A percentile compares a stretch with the other conserved stretches of the same genome.
Conservation (phyloP, 2,797 vertebrate species). For the Fringilla coelebs region DNA sequence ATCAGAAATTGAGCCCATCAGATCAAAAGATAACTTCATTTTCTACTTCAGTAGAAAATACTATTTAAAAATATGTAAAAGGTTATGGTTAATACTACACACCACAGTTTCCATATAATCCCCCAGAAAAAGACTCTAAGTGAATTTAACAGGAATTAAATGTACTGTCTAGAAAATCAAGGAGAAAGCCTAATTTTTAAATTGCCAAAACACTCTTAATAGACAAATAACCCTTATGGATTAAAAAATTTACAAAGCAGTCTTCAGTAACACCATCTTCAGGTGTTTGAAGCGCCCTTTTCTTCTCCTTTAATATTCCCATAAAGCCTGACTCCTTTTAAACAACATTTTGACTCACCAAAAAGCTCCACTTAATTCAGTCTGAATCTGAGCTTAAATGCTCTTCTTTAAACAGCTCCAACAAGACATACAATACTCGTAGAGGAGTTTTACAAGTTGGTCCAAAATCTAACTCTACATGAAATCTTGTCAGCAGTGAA, state of each 20-base stretch:
- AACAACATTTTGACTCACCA: not conserved
- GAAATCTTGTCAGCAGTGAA: not conserved
- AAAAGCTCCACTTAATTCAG: not conserved
- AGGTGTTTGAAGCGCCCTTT: not conserved
- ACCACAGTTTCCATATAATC: not conserved
- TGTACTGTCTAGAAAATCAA: not conserved
- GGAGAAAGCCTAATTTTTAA: not conserved
- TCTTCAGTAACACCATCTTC: not conserved
- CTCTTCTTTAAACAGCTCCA: not conserved
- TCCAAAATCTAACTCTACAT: not conserved
- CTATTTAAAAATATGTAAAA: not conserved
- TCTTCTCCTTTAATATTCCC: not conserved
- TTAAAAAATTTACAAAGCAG: not conserved
- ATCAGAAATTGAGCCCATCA: not conserved
- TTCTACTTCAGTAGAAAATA: not conserved
- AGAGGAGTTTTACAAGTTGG: not conserved
- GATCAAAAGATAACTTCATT: not conserved
- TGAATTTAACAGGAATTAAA: not conserved
- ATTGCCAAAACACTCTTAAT: not conserved
- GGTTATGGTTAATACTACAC: rapidly evolving
- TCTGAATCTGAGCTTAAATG: not conserved
- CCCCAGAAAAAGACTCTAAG: not conserved
- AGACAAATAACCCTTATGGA: not conserved
- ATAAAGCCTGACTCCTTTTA: not conserved
- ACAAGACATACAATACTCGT: not conserved